A percentile compares a stretch with the other conserved stretches of the same genome.
Evolutionary conservation across 1,140 invertebrate genomes (phyloP).

Genomic region (Calosoma granatense): DNA sequence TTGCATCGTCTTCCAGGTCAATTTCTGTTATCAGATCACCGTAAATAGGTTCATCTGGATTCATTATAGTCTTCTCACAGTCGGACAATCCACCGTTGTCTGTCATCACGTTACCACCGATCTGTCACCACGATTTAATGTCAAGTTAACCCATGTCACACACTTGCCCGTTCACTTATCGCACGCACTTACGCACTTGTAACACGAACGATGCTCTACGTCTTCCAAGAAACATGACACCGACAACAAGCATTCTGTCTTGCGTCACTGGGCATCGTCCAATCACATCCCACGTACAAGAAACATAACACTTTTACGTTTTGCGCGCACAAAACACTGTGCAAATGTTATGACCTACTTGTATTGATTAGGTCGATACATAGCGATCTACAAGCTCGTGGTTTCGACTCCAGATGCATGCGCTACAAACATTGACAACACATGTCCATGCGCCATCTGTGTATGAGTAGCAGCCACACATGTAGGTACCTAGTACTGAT

Average conservation of each 20-base stretch:
- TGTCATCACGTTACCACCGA: background rate
- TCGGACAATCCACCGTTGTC: background rate
- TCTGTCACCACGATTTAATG: background rate
- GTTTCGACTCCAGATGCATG: background rate
- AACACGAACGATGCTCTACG: background rate
- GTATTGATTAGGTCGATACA: background rate
- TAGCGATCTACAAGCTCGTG: background rate
- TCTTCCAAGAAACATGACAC: background rate
- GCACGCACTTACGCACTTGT: background rate
- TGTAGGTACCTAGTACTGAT: too few relatives aligned
- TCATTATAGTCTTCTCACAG: constrained; percentile 1
- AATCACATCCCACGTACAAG: background rate
- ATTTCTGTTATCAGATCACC: constrained; percentile 1
- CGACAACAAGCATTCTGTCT: background rate
- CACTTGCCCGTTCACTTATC: background rate
- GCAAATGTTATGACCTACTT: constrained; percentile 7
- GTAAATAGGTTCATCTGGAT: background rate
- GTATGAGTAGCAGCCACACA: background rate
- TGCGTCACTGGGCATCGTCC: background rate
- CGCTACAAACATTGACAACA: background rate
- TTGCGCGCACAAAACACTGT: constrained; percentile 6
- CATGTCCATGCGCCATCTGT: background rate
- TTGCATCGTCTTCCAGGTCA: background rate
- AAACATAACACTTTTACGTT: background rate
- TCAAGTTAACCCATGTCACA: background rate